These are phyloP conservation scores for Caenorhabditis sp. DNA, from an alignment of 2,888 invertebrate genomes.

Conservation along the genomic window DNA sequence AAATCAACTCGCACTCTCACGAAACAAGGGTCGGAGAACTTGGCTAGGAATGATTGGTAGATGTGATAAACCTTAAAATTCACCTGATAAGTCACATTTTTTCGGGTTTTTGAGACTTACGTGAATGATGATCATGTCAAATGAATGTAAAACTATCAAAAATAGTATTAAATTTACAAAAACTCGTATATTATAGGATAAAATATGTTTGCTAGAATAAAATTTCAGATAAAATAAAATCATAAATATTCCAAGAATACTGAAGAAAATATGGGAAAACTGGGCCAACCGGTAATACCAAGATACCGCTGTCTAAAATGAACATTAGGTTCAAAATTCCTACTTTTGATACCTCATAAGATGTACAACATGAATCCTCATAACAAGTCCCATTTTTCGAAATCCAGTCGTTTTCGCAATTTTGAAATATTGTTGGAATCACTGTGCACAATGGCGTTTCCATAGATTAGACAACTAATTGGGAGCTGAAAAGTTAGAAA, in stretches of 20 bases:
- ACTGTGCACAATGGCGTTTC: slow-evolving; percentile 7
- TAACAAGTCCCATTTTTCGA: slow-evolving; percentile 34
- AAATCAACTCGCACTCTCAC: slow-evolving; percentile 31
- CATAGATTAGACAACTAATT: not conserved
- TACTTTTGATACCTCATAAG: slow-evolving; percentile 13
- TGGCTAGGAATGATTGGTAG: slow-evolving; percentile 7
- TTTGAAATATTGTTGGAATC: slow-evolving; percentile 6
- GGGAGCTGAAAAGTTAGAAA: too few relatives aligned
- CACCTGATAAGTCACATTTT: too few relatives aligned
- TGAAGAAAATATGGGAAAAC: slow-evolving; percentile 27
- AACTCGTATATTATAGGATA: slow-evolving; percentile 25
- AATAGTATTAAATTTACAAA: slow-evolving; percentile 21
- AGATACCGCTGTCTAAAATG: slow-evolving; percentile 32
- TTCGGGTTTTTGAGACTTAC: too few relatives aligned
- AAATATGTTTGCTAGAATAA: slow-evolving; percentile 16
- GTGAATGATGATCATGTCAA: slow-evolving; percentile 29
- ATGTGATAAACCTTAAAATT: slow-evolving; percentile 26
- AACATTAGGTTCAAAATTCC: too few relatives aligned
- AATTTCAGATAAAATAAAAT: slow-evolving; percentile 1
- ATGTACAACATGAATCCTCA: slow-evolving; percentile 38
- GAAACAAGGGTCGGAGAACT: slow-evolving; percentile 13
- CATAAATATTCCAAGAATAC: slow-evolving; percentile 7
- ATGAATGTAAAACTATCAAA: slow-evolving; percentile 24
- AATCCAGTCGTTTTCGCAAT: slow-evolving; percentile 23
- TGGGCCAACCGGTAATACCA: slow-evolving; percentile 34